Evolutionary conservation across 1,140 invertebrate genomes (phyloP).

Genomic region (Eupristina koningsbergeri): DNA sequence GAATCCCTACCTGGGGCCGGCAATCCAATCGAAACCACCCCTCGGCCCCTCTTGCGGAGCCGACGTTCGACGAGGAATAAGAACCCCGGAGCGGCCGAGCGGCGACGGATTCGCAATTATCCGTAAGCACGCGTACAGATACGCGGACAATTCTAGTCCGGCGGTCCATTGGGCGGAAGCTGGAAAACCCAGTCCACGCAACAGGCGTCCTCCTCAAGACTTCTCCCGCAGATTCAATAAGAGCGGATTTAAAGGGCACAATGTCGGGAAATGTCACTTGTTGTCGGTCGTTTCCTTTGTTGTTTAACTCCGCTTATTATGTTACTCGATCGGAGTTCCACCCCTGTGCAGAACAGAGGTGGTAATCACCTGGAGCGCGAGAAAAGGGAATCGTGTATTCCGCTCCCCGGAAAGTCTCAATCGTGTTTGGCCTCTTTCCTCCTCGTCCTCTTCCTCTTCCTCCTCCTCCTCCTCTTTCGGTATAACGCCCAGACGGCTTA

Average conservation of each 20-base stretch:
- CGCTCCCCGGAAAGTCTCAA: background rate
- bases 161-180: background rate
- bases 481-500: background rate
- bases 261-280: conserved; percentile 42
- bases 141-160: background rate
- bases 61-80: too few relatives aligned
- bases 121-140: background rate
- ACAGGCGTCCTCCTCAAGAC: background rate
- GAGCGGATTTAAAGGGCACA: conserved; percentile 13
- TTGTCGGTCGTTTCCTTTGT: conserved; percentile 39
- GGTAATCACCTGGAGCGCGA: background rate
- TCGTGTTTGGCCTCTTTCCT: background rate
- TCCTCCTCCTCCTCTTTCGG: too few relatives aligned
- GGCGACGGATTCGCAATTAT: background rate
- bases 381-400: background rate
- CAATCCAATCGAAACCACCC: too few relatives aligned
- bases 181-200: background rate
- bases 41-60: too few relatives aligned
- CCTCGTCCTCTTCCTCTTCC: too few relatives aligned
- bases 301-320: background rate
- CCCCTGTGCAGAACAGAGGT: background rate
- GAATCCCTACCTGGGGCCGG: background rate
- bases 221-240: background rate
- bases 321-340: background rate
- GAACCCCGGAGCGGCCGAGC: too few relatives aligned